Conservation (phyloP, 2,888 invertebrate genomes). For the Ochropleura leucogaster region DNA sequence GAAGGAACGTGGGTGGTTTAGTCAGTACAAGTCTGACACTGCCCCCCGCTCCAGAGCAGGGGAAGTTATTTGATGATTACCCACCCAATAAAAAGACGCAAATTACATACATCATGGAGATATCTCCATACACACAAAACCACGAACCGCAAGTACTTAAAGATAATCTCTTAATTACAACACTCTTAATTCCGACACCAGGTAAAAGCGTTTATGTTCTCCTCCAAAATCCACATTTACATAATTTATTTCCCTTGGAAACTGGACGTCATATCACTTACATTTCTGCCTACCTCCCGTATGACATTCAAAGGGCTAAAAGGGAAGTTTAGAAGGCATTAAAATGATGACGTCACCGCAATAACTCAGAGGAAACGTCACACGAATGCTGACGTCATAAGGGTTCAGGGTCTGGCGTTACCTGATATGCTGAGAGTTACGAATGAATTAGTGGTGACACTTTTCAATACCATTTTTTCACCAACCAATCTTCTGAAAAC, state of each 20-base stretch:
- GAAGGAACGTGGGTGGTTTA: no score
- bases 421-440: conserved; percentile 48
- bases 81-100: no score
- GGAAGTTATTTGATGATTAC: no score
- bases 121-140: background rate
- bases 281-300: conserved; percentile 9
- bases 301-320: conserved; percentile 40
- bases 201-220: background rate
- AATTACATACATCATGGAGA: no score
- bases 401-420: conserved; percentile 47
- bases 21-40: no score
- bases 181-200: background rate
- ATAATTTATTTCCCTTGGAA: conserved; percentile 4
- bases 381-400: conserved; percentile 55
- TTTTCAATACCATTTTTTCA: background rate
- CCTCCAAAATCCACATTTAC: background rate
- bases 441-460: conserved; percentile 20
- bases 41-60: no score
- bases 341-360: conserved; percentile 59
- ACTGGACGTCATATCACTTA: conserved; percentile 16
- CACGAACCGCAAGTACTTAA: no score
- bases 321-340: conserved; percentile 55
- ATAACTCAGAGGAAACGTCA: conserved; percentile 61
- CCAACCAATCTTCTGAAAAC: no score
- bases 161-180: background rate